phyloP scores from a whole-genome alignment of 1,140 invertebrate genomes.

The Temnothorax longispinosus region DNA sequence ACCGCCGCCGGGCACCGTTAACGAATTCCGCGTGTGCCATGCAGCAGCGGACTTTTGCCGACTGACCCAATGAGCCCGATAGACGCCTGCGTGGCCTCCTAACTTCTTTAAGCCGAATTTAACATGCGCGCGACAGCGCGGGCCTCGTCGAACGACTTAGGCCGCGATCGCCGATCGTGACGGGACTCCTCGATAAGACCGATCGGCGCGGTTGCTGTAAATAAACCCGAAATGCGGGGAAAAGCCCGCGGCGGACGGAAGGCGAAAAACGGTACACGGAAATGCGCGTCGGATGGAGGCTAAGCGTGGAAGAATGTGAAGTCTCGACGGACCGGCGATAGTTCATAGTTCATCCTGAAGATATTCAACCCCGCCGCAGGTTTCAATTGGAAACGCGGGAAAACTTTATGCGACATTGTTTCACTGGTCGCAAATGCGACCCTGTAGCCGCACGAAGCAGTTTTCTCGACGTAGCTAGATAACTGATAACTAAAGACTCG shows the following conservation, averaged over 20 bases:
- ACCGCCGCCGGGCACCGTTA: constrained; percentile 67
- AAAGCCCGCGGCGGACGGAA: not conserved
- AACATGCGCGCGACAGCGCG: constrained; percentile 70
- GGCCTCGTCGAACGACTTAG: constrained; percentile 12
- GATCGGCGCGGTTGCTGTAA: not conserved
- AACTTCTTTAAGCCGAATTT: constrained; percentile 74
- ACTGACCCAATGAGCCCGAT: constrained; percentile 82
- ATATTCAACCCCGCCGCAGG: not conserved
- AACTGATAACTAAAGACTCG: constrained; percentile 8
- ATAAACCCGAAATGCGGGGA: not conserved
- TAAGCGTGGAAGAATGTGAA: not conserved
- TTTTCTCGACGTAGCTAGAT: not conserved
- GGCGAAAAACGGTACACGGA: not conserved
- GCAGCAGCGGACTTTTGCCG: constrained; percentile 71
- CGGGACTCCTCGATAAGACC: constrained; percentile 16
- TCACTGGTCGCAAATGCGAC: not conserved
- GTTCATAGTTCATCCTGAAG: not conserved
- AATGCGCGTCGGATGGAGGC: not conserved
- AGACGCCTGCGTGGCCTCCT: constrained; percentile 75
- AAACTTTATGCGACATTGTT: not conserved
- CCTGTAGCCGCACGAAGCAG: not conserved
- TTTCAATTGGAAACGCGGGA: not conserved
- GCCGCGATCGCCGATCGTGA: constrained; percentile 59
- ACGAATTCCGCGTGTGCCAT: constrained; percentile 67
- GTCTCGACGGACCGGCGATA: not conserved